These are phyloP conservation scores for Drosophila pegasa DNA, from an alignment of 2,888 invertebrate species.

Conservation along the genomic window DNA sequence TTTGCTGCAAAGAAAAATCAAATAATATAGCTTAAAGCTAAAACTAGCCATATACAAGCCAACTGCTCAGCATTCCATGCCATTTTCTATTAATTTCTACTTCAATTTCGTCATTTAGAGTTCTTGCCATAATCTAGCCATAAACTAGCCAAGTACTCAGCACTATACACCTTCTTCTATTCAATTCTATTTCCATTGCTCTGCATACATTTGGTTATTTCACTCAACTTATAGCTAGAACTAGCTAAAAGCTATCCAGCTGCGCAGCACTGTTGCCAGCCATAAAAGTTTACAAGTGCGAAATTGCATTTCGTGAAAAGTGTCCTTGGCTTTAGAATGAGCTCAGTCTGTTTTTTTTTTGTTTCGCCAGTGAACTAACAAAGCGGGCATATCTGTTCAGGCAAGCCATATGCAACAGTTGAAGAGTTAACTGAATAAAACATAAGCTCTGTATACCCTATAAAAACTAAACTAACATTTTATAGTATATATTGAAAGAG, in stretches of 20 bases:
- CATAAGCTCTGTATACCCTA: too few relatives aligned
- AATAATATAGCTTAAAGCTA: too few relatives aligned
- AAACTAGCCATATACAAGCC: background rate
- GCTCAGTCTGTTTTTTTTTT: constrained; percentile 14
- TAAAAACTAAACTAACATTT: too few relatives aligned
- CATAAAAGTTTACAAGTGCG: constrained; percentile 80
- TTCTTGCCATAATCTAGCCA: too few relatives aligned
- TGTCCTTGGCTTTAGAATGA: constrained; percentile 72
- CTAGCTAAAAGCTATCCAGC: constrained; percentile 28
- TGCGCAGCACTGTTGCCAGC: constrained; percentile 48
- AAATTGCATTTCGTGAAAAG: constrained; percentile 78
- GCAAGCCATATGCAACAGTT: background rate
- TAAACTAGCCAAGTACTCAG: background rate
- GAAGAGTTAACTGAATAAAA: too few relatives aligned
- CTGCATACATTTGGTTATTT: background rate
- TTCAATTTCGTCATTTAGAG: too few relatives aligned
- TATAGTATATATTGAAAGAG: too few relatives aligned
- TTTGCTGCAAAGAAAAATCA: background rate
- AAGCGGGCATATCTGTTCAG: background rate
- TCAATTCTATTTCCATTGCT: background rate
- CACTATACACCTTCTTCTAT: background rate
- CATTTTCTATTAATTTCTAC: background rate
- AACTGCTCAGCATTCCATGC: background rate
- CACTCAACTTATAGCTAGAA: background rate
- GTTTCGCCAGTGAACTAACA: background rate